Base-by-base conservation (phyloP, 1,140 invertebrate genomes). In the Drosophila lacertosa region DNA sequence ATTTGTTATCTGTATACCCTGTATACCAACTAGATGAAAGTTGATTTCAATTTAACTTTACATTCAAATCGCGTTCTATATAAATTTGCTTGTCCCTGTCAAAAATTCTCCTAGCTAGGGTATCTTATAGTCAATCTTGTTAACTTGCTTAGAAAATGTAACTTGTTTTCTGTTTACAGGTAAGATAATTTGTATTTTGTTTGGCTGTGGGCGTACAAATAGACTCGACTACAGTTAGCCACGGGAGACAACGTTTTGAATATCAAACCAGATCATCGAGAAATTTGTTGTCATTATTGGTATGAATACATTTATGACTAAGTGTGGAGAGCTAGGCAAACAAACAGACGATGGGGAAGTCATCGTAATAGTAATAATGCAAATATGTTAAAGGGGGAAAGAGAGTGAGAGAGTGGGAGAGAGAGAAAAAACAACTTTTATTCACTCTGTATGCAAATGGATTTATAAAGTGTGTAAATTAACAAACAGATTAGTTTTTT, bases 201-300 rank as follows among this genome's bases (percentile, higher is more conserved):
- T 65, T 58, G 53, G 15, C 9, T 57, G 60, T 70, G 35, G 60
- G 60, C 67, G 65, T 60, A 7, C 7, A 45, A 45, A 45, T 35
- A 24, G 33, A 65, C n/a, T 40, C 16, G 29, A 26, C 48, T 62
- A 68, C 66, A 63, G 66, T 69, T 69, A 63, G 32, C 50, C 18
- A 54, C 9, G 40, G 40, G 24, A 54, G 65, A 13, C 22, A 32
- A 57, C 15, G 51, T 16, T 50, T 57, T 57, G 53, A 44, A 70
- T 70, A 70, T 70, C 51, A 58, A 70, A 70, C 35, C 60, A 65
- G 67, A 65, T 47, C 67, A 70, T 63, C 60, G 33, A 55, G 42
- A 50, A 55, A 40, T 63, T 63, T 63, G 18, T 39, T 37, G n/a
- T 24, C 26, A 50, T 50, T 60, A 51, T 26, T 11, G 33, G 11